Evolutionary conservation across 2,113 vertebrate genomes (phyloP).

Genomic region (Chlorodrepanis virens): DNA sequence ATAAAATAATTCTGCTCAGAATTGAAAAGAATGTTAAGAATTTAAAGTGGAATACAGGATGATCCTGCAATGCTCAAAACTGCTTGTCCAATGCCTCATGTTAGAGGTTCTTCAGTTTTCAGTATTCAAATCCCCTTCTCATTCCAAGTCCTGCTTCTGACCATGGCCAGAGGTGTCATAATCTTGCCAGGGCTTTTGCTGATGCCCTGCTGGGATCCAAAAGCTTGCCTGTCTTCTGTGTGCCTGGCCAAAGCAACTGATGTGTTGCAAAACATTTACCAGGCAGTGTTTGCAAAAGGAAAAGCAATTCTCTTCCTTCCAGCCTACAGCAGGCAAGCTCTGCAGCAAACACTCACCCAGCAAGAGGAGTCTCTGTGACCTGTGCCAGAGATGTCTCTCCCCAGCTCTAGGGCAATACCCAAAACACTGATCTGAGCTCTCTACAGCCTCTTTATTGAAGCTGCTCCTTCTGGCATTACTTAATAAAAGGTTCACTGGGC

Average conservation of each 20-base stretch:
- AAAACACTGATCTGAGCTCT: background rate
- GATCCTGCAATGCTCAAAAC: background rate
- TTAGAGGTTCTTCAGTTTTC: background rate
- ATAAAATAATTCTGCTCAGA: background rate
- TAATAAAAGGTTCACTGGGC: background rate
- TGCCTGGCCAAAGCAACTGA: background rate
- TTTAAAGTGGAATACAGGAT: background rate
- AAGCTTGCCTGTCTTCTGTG: background rate
- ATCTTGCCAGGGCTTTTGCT: background rate
- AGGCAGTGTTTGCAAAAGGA: background rate
- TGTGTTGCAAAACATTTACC: background rate
- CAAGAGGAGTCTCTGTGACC: background rate
- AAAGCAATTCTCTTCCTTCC: background rate
- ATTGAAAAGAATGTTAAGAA: background rate
- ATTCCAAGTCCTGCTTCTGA: background rate
- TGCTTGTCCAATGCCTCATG: background rate
- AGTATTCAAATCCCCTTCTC: background rate
- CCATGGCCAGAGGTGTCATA: background rate
- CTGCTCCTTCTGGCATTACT: background rate
- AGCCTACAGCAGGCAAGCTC: fast-evolving
- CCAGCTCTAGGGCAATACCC: background rate
- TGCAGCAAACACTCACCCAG: background rate
- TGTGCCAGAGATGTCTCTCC: background rate
- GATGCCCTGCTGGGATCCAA: background rate
- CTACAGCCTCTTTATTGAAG: background rate